phyloP scores from a whole-genome alignment of 2,888 invertebrate genomes.

The Epinotia bilunana region DNA sequence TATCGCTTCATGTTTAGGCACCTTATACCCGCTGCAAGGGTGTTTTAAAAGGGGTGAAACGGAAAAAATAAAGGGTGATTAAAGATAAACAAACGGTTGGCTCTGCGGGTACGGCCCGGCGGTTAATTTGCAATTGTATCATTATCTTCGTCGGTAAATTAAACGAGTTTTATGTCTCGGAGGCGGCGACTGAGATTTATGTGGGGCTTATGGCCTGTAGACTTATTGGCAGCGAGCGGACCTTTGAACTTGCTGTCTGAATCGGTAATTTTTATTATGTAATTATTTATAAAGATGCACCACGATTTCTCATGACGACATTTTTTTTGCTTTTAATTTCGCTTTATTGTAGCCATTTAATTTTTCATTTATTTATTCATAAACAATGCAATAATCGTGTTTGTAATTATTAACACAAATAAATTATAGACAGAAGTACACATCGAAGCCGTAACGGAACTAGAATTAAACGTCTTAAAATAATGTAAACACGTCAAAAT shows the following conservation, averaged over 20 bases:
- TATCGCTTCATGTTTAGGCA: slow-evolving; percentile 68
- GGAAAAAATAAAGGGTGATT: slow-evolving; percentile 78
- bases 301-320: background rate
- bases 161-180: slow-evolving; percentile 66
- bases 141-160: slow-evolving; percentile 72
- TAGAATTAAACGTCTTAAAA: too few species aligned
- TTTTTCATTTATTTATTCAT: too few species aligned
- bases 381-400: too few species aligned
- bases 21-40: slow-evolving; percentile 68
- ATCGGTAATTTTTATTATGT: slow-evolving; percentile 16
- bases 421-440: too few species aligned
- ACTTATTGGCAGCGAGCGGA: slow-evolving; percentile 53
- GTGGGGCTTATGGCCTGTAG: slow-evolving; percentile 48
- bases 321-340: background rate
- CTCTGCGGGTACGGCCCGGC: slow-evolving; percentile 62
- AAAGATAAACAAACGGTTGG: slow-evolving; percentile 80
- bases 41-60: slow-evolving; percentile 67
- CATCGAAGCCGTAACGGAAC: too few species aligned
- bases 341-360: too few species aligned
- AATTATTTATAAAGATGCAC: background rate
- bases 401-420: too few species aligned
- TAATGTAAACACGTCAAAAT: too few species aligned
- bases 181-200: slow-evolving; percentile 63
- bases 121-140: slow-evolving; percentile 79
- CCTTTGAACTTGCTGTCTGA: slow-evolving; percentile 49